Evolutionary conservation across 2,113 vertebrate species (phyloP), one percentile per base, ranked within the genome.

Genomic region (Osmerus mordax): DNA sequence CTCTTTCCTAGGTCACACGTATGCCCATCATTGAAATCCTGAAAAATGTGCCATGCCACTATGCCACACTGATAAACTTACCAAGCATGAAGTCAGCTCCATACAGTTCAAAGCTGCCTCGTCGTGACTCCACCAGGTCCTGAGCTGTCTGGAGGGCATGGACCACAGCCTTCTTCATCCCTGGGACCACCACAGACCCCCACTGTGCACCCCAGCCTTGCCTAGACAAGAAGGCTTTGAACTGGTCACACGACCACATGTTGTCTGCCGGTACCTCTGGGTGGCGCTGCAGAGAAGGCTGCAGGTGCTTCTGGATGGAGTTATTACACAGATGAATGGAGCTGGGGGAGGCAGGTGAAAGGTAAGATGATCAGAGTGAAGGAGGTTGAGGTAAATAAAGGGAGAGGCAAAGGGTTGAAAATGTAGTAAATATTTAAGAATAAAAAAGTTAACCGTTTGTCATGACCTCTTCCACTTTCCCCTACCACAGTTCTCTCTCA

Each of bases 271-370:
- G 96, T 55, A 96, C 89, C 65, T 63, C 70, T 0, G 83, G 83
- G 70, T 94, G 91, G 23, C 88, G 90, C 29, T 67, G 77, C 47
- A 55, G 64, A 0, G 90, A 91, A 2, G 85, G 90, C 59, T 77
- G 88, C 72, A 88, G 86, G 77, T 84, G 84, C 78, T 87, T 94
- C 90, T 98, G 96, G 79, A 98, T 91, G 67, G 96, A 94, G 79
- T 96, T 94, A 62, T 98, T 98, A 84, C 95, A 97, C 70, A 98
- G 90, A 75, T 97, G 96, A 62, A 94, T 88, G 0, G 95, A 93
- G 1, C 95, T 97, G 81, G 51, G 2, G 7, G 76, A 59, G 75
- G 0, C 4, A 9, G 51, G 52, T 28, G 55, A 29, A 19, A 58
- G 41, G 3, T 16, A 71, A 55, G 13, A 15, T 55, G 41, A 9